Base-by-base conservation (phyloP, 2,888 invertebrate genomes). In the Formica aserva region DNA sequence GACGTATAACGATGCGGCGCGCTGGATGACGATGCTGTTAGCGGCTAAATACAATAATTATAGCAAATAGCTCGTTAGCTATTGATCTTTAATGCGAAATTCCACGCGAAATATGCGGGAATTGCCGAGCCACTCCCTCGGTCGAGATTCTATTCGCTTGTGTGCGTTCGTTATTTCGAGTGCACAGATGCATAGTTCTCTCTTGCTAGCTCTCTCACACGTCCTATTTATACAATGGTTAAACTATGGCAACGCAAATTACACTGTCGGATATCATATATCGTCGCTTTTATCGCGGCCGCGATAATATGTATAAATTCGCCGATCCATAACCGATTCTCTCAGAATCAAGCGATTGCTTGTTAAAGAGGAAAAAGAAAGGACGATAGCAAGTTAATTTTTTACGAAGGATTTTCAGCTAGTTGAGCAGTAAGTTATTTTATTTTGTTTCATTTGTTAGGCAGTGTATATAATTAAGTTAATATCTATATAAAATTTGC, bases 201-300 rank as follows among this genome's bases (percentile, higher is more conserved):
- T 74, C 35, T 80, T 35, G 35, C 18, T 35, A 15, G 26, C 35
- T 67, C 35, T 67, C 67, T 69, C 77, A 65, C 52, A 26, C 38
- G 29, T 52, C 57, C 74, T 86, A 63, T 87, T 87, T 82, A 75
- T 82, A 84, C 75, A 82, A 82, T 78, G 71, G 75, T 82, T 86
- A 80, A 86, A 66, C 67, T 69, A 60, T 35, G 77, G 84, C 41
- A 69, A 65, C 80, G 85, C n/a, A n/a, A 87, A 86, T 87, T 86
- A 85, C 75, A 75, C 63, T 48, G 48, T 18, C 26, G 67, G 69
- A 45, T 69, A 69, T 66, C 86, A 77, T 86, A 85, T 77, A 77
- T 85, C 86, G 67, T 41, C 52, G 52, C 63, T 75, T 87, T 86
- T 85, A 87, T 86, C 60, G 71, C 63, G n/a, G 22, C 18, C 13